Evolutionary conservation across 1,140 invertebrate genomes (phyloP).

Genomic region (Drosophila lacteicornis): DNA sequence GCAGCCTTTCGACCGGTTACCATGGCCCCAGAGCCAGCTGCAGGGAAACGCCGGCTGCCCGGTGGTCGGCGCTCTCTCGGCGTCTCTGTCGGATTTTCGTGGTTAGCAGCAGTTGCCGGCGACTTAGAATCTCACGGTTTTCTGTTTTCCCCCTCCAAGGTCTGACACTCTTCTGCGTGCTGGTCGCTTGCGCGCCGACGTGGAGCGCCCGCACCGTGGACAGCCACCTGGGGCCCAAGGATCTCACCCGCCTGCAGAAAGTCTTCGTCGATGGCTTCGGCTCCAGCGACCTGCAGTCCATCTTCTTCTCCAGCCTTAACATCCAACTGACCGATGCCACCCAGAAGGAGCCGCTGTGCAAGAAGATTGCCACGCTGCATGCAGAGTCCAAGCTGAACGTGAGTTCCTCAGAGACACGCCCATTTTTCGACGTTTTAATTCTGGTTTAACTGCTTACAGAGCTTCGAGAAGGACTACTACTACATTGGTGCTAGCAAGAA

Average conservation of each 20-base stretch:
- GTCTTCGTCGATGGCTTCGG: conserved; percentile 78
- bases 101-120: conserved; percentile 57
- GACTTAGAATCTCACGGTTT: conserved; percentile 13
- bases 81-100: conserved; percentile 50
- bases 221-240: conserved; percentile 67
- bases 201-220: conserved; percentile 71
- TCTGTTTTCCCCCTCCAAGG: conserved; percentile 23
- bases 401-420: conserved; percentile 19
- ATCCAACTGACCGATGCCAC: conserved; percentile 64
- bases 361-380: conserved; percentile 65
- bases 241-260: conserved; percentile 77
- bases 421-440: neutral
- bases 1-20: too few relatives aligned
- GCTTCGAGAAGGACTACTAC: conserved; percentile 84
- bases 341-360: conserved; percentile 65
- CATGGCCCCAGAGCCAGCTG: neutral
- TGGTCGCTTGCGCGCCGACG: conserved; percentile 45
- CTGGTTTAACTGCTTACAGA: conserved; percentile 45
- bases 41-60: conserved; percentile 59
- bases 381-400: conserved; percentile 83
- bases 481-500: conserved; percentile 76
- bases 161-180: conserved; percentile 57
- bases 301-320: conserved; percentile 79
- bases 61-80: conserved; percentile 19
- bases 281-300: conserved; percentile 79